These are phyloP conservation scores for Hyalella azteca DNA, from an alignment of 2,888 invertebrate species.

Conservation along the genomic window DNA sequence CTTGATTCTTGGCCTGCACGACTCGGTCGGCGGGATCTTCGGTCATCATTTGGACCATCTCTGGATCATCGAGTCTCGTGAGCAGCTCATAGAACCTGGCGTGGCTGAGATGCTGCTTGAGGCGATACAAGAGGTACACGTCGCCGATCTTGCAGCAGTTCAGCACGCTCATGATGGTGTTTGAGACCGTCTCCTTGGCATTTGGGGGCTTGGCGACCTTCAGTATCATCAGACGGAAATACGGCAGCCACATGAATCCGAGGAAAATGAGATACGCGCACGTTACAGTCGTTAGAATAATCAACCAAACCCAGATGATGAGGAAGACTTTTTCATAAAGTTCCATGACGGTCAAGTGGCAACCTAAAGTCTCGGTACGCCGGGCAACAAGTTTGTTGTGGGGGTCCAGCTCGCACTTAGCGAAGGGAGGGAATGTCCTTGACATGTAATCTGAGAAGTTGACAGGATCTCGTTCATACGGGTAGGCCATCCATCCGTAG, in stretches of 20 bases:
- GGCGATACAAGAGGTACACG: conserved; percentile 54
- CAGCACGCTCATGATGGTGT: conserved; percentile 54
- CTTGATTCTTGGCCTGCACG: conserved; percentile 53
- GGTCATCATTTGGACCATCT: conserved; percentile 52
- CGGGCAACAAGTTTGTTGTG: conserved; percentile 49
- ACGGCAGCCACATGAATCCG: conserved; percentile 58
- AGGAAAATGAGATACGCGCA: conserved; percentile 56
- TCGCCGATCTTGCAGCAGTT: conserved; percentile 57
- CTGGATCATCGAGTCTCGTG: conserved; percentile 51
- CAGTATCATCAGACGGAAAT: conserved; percentile 57
- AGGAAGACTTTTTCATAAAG: conserved; percentile 57
- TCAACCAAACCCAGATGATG: conserved; percentile 56
- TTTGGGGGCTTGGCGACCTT: conserved; percentile 57
- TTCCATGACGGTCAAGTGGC: conserved; percentile 58
- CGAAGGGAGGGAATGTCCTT: conserved; percentile 57
- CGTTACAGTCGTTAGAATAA: conserved; percentile 54
- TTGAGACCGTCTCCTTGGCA: conserved; percentile 56
- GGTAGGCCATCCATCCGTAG: conserved; percentile 58
- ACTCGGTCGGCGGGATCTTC: conserved; percentile 58
- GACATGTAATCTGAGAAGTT: conserved; percentile 58
- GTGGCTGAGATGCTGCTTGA: conserved; percentile 57
- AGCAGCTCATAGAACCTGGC: conserved; percentile 57
- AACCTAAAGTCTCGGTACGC: conserved; percentile 55
- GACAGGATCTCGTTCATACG: conserved; percentile 53
- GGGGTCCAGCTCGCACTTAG: conserved; percentile 51